phyloP scores from a whole-genome alignment of 2,888 invertebrate genomes.

The Eupelmus urozonus region DNA sequence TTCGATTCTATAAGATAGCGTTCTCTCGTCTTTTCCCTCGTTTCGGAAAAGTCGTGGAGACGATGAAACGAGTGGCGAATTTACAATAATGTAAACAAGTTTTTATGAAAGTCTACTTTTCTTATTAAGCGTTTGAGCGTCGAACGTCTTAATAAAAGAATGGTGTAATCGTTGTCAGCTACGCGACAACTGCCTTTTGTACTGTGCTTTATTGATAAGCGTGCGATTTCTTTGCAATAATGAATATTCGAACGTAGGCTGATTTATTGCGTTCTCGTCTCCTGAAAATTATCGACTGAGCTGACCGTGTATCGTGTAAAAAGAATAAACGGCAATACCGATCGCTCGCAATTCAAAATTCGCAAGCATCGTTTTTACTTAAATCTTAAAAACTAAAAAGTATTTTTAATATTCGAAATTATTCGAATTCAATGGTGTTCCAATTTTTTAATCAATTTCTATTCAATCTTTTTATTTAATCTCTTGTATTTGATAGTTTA shows the following conservation, averaged over 20 bases:
- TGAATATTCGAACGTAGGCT: constrained; percentile 18
- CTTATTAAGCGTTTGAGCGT: constrained; percentile 50
- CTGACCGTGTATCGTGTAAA: constrained; percentile 1
- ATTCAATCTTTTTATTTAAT: too few species aligned
- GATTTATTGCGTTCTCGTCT: constrained; percentile 39
- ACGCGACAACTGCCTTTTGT: constrained; percentile 58
- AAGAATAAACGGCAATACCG: constrained; percentile 4
- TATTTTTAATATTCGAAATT: background rate
- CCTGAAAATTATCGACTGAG: constrained; percentile 45
- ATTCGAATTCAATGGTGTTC: background rate
- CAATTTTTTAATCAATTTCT: background rate
- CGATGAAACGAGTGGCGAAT: constrained; percentile 53
- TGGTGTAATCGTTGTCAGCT: constrained; percentile 50
- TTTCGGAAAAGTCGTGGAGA: constrained; percentile 68
- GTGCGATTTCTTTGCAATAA: constrained; percentile 55
- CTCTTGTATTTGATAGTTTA: background rate
- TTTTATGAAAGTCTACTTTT: constrained; percentile 51
- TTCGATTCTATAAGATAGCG: constrained; percentile 29
- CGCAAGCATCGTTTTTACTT: background rate
- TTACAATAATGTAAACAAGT: constrained; percentile 45
- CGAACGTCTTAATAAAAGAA: constrained; percentile 50
- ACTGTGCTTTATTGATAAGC: constrained; percentile 56
- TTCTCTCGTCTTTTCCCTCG: constrained; percentile 59
- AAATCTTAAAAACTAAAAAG: background rate
- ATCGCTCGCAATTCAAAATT: constrained; percentile 11